phyloP scores from a whole-genome alignment of 1,140 invertebrate genomes.

The Rhagoletis zephyria region DNA sequence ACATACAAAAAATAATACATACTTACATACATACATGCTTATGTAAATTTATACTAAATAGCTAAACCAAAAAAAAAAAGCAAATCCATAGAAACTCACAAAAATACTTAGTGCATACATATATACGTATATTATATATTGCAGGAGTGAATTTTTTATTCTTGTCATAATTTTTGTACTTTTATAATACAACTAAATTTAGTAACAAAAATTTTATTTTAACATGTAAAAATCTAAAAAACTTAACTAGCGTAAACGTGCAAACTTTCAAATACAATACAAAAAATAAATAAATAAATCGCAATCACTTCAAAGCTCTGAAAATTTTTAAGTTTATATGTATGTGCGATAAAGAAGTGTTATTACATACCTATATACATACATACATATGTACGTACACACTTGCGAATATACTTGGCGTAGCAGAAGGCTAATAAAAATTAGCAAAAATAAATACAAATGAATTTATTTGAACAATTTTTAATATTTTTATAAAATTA shows the following conservation, averaged over 20 bases:
- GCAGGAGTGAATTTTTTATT: slow-evolving; percentile 47
- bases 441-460: not conserved
- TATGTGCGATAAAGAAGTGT: not conserved
- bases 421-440: slow-evolving; percentile 18
- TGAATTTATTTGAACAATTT: slow-evolving; percentile 26
- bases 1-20: too few species aligned
- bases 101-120: not conserved
- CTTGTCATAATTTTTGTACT: slow-evolving; percentile 52
- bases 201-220: slow-evolving; percentile 40
- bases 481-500: slow-evolving; percentile 43
- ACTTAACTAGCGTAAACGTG: not conserved
- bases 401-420: not conserved
- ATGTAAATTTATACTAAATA: too few species aligned
- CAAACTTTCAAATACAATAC: not conserved
- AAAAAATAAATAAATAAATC: not conserved
- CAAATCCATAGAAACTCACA: not conserved
- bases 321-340: not conserved
- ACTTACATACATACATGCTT: too few species aligned
- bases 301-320: slow-evolving; percentile 25
- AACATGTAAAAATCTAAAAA: not conserved
- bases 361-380: not conserved
- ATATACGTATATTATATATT: slow-evolving; percentile 11
- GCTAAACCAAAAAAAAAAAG: too few species aligned
- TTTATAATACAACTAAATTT: slow-evolving; percentile 49
- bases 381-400: not conserved